These are phyloP conservation scores for Martes martes DNA, from an alignment of 2,113 vertebrate species.

Conservation along the genomic window DNA sequence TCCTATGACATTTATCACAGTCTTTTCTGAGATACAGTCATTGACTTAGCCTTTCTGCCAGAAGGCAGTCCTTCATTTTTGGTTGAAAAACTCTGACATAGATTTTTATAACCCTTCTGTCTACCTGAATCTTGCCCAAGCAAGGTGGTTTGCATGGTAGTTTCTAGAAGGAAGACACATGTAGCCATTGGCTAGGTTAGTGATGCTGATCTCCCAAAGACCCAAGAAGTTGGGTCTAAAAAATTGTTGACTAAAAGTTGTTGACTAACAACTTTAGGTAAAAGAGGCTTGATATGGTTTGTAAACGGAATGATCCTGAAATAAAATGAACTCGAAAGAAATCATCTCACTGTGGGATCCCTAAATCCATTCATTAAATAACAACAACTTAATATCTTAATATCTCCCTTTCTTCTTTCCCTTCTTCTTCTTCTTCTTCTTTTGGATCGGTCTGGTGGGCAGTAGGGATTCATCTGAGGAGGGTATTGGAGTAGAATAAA, in stretches of 20 bases:
- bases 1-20: not conserved
- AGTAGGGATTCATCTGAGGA: not conserved
- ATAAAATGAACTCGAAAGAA: not conserved
- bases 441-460: not conserved
- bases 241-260: not conserved
- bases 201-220: not conserved
- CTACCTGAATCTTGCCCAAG: not conserved
- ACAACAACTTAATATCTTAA: not conserved
- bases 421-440: not conserved
- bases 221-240: not conserved
- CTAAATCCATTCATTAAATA: not conserved
- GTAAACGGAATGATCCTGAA: not conserved
- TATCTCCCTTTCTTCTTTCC: not conserved
- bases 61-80: not conserved
- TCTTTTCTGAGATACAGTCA: not conserved
- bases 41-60: not conserved
- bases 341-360: not conserved
- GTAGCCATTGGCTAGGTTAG: not conserved
- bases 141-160: not conserved
- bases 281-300: not conserved
- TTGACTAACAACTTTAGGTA: not conserved
- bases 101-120: fast-evolving
- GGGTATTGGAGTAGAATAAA: not conserved
- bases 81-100: not conserved
- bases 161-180: not conserved